These are phyloP conservation scores for Heliocidaris tuberculata DNA, from an alignment of 35 echinoderm and acorn worm species.

Conservation along the genomic window DNA sequence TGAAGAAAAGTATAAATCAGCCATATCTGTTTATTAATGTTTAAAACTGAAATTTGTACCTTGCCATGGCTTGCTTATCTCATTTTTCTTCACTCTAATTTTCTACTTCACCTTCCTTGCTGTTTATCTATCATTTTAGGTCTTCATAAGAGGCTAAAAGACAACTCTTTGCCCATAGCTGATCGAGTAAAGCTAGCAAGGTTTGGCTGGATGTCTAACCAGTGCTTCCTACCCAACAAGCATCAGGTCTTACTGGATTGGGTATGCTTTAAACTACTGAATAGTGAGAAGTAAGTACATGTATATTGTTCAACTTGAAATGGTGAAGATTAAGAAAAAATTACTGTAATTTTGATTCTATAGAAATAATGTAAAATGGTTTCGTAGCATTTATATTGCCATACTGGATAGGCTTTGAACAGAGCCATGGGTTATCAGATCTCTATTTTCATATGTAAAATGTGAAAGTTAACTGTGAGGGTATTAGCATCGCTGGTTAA, in stretches of 20 bases:
- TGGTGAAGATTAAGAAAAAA: no score
- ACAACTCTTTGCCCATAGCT: slow-evolving; percentile 49
- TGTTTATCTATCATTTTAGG: slow-evolving; percentile 47
- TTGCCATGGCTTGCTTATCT: neutral
- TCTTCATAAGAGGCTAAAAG: slow-evolving; percentile 67
- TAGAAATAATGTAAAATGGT: neutral
- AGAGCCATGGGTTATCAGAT: no score
- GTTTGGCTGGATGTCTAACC: slow-evolving; percentile 74
- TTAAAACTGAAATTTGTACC: no score
- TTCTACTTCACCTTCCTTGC: no score
- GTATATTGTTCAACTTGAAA: no score
- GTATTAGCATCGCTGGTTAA: no score
- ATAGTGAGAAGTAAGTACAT: slow-evolving; percentile 52
- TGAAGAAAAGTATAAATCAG: no score
- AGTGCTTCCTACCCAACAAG: slow-evolving; percentile 92
- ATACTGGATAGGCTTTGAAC: no score
- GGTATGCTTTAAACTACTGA: slow-evolving; percentile 57
- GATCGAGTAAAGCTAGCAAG: slow-evolving; percentile 72
- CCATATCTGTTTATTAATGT: neutral
- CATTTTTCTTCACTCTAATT: no score
- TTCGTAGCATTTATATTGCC: neutral
- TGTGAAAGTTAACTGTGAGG: no score
- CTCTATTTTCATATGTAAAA: no score
- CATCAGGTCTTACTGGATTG: slow-evolving; percentile 82
- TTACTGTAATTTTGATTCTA: no score